Conservation (phyloP, 1,140 invertebrate genomes). For the Platyura marginata region DNA sequence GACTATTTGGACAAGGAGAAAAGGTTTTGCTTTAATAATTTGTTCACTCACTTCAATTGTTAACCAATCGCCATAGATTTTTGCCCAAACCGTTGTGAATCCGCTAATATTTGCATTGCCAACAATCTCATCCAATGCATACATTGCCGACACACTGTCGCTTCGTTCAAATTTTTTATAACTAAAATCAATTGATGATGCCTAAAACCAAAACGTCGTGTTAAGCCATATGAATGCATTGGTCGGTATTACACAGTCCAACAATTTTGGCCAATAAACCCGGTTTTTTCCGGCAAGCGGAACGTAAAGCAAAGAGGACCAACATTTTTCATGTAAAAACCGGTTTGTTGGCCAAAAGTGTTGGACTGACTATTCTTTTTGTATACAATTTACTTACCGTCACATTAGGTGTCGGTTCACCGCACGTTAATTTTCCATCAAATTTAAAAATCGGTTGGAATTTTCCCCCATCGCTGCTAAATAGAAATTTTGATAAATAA, state of each 20-base stretch:
- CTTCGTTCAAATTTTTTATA: slow-evolving; percentile 38
- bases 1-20: neutral
- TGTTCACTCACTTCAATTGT: slow-evolving; percentile 41
- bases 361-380: too few relatives aligned
- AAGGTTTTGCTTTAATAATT: too few relatives aligned
- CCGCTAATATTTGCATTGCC: slow-evolving; percentile 32
- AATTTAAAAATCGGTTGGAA: slow-evolving; percentile 51
- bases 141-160: slow-evolving; percentile 58
- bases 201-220: too few relatives aligned
- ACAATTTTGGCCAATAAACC: too few relatives aligned
- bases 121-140: slow-evolving; percentile 34
- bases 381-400: too few relatives aligned
- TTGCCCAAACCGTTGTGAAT: slow-evolving; percentile 45
- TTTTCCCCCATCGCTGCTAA: slow-evolving; percentile 42
- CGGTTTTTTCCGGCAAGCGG: too few relatives aligned
- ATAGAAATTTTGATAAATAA: slow-evolving; percentile 52
- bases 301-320: too few relatives aligned
- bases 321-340: too few relatives aligned
- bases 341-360: too few relatives aligned
- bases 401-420: slow-evolving; percentile 32
- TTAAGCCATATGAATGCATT: slow-evolving; percentile 19
- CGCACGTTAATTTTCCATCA: slow-evolving; percentile 35
- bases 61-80: slow-evolving; percentile 52
- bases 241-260: neutral
- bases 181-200: slow-evolving; percentile 39